Evolutionary conservation across 2,797 vertebrate genomes (phyloP), one percentile per base, ranked within the genome.

Genomic region (Mormyrus hasselquistii): DNA sequence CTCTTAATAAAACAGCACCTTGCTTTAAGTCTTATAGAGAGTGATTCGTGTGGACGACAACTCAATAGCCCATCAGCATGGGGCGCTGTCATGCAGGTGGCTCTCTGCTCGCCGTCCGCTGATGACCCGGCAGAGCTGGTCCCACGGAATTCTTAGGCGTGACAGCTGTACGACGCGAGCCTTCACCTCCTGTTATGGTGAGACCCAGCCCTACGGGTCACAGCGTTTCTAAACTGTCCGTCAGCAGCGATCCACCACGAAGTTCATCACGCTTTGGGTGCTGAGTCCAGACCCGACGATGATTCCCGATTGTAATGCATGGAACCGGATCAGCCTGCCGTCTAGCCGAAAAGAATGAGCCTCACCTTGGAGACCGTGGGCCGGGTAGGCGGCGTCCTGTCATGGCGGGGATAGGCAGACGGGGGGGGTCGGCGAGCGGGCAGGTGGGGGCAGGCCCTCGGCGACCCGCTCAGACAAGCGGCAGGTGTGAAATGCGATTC

Each of bases 101-200:
- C 29, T 38, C 25, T 14, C 65, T 2, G 6, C 59, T 9, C 7
- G n/a, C 25, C 3, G 1, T 41, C 7, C 69, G 41, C 69, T 0
- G 12, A 76, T 41, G 69, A 76, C 34, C 69, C 12, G 5, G 34
- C 34, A 41, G 4, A 10, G 69, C 69, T 41, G 12, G 10, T 16
- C 34, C 22, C 2, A 12, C 14, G 1, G 25, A 41, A 65, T 47
- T 22, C 65, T 73, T 49, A 88, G 73, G 41, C 10, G 25, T 52
- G 19, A 53, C 91, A 90, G 91, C 83, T 73, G 91, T 92, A 91
- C 62, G 22, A n/a, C 9, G 4, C 50, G 44, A 53, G 14, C 89
- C 91, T 89, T 92, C 90, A 92, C 90, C 90, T 91, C 57, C 4
- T 91, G 90, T 92, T 91, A 90, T 88, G 91, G 87, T 92, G 93